phyloP scores from a whole-genome alignment of 2,888 invertebrate genomes.

The Drosophila robusta region DNA sequence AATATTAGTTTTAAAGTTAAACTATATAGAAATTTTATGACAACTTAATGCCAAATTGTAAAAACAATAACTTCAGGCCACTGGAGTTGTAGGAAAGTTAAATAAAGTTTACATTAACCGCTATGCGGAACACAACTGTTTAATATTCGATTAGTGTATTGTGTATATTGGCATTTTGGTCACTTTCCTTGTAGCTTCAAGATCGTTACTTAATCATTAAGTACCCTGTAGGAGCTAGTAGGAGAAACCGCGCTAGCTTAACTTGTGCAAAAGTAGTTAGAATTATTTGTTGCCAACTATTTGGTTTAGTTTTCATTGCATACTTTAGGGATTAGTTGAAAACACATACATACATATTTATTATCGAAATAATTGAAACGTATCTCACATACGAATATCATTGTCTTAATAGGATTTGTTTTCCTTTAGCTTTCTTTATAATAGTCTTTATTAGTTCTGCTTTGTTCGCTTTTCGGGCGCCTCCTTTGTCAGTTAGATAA shows the following conservation, averaged over 20 bases:
- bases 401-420: constrained; percentile 18
- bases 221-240: background rate
- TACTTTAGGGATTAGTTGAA: constrained; percentile 37
- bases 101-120: background rate
- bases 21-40: too few relatives aligned
- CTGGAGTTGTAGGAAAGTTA: background rate
- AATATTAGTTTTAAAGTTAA: too few relatives aligned
- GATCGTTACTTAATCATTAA: background rate
- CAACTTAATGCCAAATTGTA: too few relatives aligned
- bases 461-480: constrained; percentile 36
- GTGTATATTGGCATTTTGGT: too few relatives aligned
- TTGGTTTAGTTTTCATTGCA: constrained; percentile 1
- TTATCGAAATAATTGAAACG: constrained; percentile 31
- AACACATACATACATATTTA: constrained; percentile 38
- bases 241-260: background rate
- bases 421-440: constrained; percentile 19
- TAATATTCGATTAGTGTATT: too few relatives aligned
- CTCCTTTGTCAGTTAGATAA: constrained; percentile 30
- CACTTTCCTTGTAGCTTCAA: too few relatives aligned
- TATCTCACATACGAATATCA: constrained; percentile 27
- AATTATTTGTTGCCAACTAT: too few relatives aligned
- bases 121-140: background rate
- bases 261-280: background rate
- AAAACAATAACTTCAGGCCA: too few relatives aligned
- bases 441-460: constrained; percentile 55